Evolutionary conservation across 2,113 vertebrate genomes (phyloP), one percentile per base, ranked within the genome.

Genomic region (Chamaea fasciata): DNA sequence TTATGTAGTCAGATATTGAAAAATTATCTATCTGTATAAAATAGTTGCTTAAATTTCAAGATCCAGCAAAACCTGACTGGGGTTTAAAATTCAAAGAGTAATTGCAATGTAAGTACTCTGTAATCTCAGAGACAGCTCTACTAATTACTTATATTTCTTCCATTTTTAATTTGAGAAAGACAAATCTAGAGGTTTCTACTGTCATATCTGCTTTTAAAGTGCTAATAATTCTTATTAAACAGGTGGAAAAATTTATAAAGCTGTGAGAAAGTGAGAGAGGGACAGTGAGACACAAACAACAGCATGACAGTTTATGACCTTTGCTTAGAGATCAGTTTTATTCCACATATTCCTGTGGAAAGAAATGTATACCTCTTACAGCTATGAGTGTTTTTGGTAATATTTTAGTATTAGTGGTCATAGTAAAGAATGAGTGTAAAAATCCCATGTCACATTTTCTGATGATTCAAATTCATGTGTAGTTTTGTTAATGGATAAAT

Each of bases 1-100:
- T 96, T 96, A 95, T 73, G 47, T 65, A 91, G 87, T 92, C 87
- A 96, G 83, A 49, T 85, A 76, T 5, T 91, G 65, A 92, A 94
- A 92, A 95, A 79, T 71, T 87, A 67, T 13, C 49, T 83, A 13
- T 53, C 65, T 56, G 6, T 42, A 44, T 39, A 52, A 13, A 65
- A 26, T 16, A 57, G 33, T 64, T 89, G n/a, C 44, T 87, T 87
- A 60, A 57, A 84, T 85, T 79, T 87, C 31, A 91, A 81, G 41
- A 82, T 79, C 28, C 50, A 94, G 44, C 17, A 49, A 84, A 53
- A 87, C 33, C 63, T 94, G 78, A n/a, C 82, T 55, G 44, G 37
- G 10, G 15, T 88, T 94, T 87, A 95, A 83, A 89, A 92, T 85
- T 92, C 26, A 69, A 85, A 87, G 41, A 59, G 10, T 92, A 84